These are phyloP conservation scores for Spodoptera frugiperda DNA, from an alignment of 1,140 invertebrate genomes.

Conservation along the genomic window DNA sequence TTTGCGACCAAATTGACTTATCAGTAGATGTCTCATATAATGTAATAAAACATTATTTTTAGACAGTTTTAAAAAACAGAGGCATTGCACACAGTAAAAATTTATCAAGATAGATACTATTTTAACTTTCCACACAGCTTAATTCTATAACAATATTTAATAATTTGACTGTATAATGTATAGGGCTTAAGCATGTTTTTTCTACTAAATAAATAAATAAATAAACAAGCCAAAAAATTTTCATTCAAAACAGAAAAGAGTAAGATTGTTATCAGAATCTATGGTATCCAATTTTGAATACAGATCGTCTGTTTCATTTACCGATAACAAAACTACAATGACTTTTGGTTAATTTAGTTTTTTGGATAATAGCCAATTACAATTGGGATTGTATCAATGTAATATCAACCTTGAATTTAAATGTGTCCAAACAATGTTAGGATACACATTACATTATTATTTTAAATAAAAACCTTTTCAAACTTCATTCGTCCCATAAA, in stretches of 20 bases:
- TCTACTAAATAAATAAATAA: no score
- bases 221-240: no score
- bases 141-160: no score
- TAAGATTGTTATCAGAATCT: neutral
- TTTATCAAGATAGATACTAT: no score
- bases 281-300: neutral
- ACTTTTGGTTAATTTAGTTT: slow-evolving; percentile 19
- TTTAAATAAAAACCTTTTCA: neutral
- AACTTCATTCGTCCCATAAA: no score
- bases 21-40: neutral
- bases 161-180: no score
- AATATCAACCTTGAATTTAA: slow-evolving; percentile 15
- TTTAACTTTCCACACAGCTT: neutral
- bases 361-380: slow-evolving; percentile 32
- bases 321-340: slow-evolving; percentile 25
- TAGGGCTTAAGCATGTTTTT: no score
- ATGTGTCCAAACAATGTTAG: neutral
- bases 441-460: neutral
- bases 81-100: neutral
- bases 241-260: neutral
- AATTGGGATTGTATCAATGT: slow-evolving; percentile 39
- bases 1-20: slow-evolving; percentile 31
- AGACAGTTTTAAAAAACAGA: neutral
- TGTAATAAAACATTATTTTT: neutral
- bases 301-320: neutral